Base-by-base conservation (phyloP, 1,140 invertebrate genomes). In the Megalopta genalis region DNA sequence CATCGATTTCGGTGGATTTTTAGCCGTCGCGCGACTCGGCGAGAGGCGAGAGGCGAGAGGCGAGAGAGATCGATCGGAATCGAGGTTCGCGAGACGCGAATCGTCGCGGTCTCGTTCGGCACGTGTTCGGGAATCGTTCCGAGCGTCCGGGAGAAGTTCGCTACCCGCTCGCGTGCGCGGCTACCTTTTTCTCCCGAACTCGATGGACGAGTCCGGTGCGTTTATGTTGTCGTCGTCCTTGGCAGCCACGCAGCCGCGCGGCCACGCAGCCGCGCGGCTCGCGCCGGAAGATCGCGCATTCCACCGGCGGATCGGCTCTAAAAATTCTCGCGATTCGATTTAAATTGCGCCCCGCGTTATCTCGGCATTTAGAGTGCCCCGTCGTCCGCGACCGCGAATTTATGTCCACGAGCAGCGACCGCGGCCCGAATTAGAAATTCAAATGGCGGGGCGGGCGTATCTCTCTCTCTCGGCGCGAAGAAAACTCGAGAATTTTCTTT, bases 201-300 rank as follows among this genome's bases (percentile, higher is more conserved):
- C 84, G 85, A 85, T 80, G 77, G 77, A 86, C 84, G 86, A 67
- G 83, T 87, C 82, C 68, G 54, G 77, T 75, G 54, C 84, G 81
- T 89, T 88, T 88, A 89, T 89, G 82, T 84, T 86, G 84, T 85
- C 72, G 85, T 86, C 81, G 88, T 86, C 88, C 88, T 89, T 89
- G 88, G 78, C 77, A 77, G 73, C 75, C 67, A 79, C 76, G 83
- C 74, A 71, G 60, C 54, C 66, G 9, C n/a, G n/a, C n/a, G n/a
- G 32, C 32, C 32, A 32, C 32, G 32, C 32, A 32, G 32, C 32
- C 4, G n/a, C n/a, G n/a, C n/a, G n/a, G n/a, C 32, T 32, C 60
- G 70, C 79, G 74, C 49, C 83, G 82, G 75, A 83, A 85, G 80
- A 86, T 80, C 54, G 60, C 62, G 72, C 63, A 85, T 81, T 81